Evolutionary conservation across 2,797 vertebrate species (phyloP).

Genomic region (Mycteria americana): DNA sequence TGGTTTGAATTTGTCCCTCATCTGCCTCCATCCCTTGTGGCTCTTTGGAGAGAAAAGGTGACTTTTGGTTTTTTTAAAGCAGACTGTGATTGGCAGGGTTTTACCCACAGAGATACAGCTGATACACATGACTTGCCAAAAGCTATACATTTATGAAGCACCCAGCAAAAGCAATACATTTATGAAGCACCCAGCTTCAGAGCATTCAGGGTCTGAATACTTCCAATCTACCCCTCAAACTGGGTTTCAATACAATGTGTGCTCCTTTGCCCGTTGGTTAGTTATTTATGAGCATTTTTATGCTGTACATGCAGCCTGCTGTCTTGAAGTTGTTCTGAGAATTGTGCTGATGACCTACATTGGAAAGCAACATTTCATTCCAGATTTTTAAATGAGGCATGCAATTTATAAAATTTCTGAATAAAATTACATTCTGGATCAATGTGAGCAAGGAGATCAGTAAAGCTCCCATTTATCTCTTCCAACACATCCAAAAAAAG

Average conservation of each 20-base stretch:
- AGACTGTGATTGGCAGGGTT: not conserved
- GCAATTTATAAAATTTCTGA: slow-evolving; percentile 20
- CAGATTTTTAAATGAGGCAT: slow-evolving; percentile 24
- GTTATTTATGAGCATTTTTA: slow-evolving; percentile 7
- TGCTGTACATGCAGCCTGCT: not conserved
- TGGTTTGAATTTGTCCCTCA: not conserved
- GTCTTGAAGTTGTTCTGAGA: slow-evolving; percentile 26
- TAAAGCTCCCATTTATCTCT: slow-evolving; percentile 11
- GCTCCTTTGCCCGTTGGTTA: not conserved
- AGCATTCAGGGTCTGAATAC: not conserved
- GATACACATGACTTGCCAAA: not conserved
- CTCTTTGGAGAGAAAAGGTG: not conserved
- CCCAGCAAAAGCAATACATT: not conserved
- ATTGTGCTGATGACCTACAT: not conserved
- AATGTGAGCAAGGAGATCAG: not conserved
- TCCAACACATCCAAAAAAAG: not conserved
- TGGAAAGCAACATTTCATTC: not conserved
- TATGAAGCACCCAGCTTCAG: not conserved
- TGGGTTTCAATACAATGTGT: not conserved
- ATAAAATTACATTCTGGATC: slow-evolving; percentile 17
- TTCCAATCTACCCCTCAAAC: not conserved
- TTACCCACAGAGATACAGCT: not conserved
- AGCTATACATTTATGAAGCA: not conserved
- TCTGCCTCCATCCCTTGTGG: not conserved
- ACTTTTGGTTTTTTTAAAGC: not conserved